Conservation (phyloP, 2,797 vertebrate genomes). For the Periparus ater region DNA sequence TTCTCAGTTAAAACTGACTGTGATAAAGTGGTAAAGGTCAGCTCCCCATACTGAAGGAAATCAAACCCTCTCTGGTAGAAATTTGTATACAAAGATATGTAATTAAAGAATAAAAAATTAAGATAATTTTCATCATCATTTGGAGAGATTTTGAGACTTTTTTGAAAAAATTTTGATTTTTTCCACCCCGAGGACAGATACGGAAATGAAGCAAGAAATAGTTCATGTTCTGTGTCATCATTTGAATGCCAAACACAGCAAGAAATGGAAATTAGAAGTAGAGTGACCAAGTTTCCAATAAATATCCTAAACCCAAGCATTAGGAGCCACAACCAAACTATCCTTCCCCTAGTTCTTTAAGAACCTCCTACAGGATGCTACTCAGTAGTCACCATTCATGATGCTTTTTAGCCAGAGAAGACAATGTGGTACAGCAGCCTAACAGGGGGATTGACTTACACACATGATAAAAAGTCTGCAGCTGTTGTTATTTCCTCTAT, state of each 20-base stretch:
- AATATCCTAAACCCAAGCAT: not conserved
- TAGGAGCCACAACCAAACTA: not conserved
- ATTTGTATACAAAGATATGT: not conserved
- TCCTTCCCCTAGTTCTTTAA: not conserved
- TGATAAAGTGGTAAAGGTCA: not conserved
- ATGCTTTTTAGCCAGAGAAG: not conserved
- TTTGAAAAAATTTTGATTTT: too few species aligned
- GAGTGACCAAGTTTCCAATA: not conserved
- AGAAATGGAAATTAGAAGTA: not conserved
- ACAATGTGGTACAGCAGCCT: not conserved
- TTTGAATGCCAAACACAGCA: not conserved
- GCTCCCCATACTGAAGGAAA: not conserved
- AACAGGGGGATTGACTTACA: not conserved
- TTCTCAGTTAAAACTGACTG: not conserved
- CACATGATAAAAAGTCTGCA: not conserved
- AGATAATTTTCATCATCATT: not conserved
- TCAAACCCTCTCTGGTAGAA: not conserved
- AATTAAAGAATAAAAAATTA: not conserved
- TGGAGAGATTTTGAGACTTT: not conserved
- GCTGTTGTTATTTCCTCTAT: not conserved
- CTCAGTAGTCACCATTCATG: not conserved
- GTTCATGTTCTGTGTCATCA: not conserved
- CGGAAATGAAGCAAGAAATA: not conserved
- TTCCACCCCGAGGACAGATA: not conserved
- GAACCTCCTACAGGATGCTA: not conserved